phyloP scores from a whole-genome alignment of 2,797 vertebrate genomes.

The Falco naumanni region DNA sequence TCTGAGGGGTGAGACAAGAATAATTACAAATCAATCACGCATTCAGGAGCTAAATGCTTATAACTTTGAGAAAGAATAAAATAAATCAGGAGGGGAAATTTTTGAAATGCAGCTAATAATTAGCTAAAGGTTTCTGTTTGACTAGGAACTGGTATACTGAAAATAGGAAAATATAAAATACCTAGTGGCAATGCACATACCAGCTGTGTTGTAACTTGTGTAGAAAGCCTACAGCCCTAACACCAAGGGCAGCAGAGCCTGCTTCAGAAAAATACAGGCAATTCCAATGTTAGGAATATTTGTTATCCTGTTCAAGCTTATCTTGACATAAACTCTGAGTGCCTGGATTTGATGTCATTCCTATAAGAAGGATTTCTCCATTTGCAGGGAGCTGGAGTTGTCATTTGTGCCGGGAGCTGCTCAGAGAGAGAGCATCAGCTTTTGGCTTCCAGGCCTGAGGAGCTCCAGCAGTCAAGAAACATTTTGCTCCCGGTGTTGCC shows the following conservation, averaged over 20 bases:
- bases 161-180: background rate
- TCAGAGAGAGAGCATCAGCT: constrained; percentile 94
- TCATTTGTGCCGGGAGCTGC: constrained; percentile 93
- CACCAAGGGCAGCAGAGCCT: background rate
- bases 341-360: background rate
- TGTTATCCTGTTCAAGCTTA: background rate
- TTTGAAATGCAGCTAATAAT: constrained; percentile 8
- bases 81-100: background rate
- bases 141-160: background rate
- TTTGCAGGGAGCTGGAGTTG: constrained; percentile 97
- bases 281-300: background rate
- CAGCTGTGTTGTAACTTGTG: background rate
- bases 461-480: constrained; percentile 43
- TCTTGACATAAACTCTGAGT: background rate
- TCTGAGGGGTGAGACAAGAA: background rate
- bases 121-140: constrained; percentile 20
- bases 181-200: background rate
- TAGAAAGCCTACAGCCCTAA: background rate
- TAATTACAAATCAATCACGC: constrained; percentile 29
- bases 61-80: constrained; percentile 1
- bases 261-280: background rate
- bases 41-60: background rate
- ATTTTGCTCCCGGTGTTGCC: constrained; percentile 60
- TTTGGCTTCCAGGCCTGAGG: constrained; percentile 82
- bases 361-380: constrained; percentile 53